Percentiles rank a stretch among this genome's conserved stretches.
These are phyloP conservation scores for Drosophila diplacantha DNA, from an alignment of 2,888 invertebrate species.

Conservation along the genomic window DNA sequence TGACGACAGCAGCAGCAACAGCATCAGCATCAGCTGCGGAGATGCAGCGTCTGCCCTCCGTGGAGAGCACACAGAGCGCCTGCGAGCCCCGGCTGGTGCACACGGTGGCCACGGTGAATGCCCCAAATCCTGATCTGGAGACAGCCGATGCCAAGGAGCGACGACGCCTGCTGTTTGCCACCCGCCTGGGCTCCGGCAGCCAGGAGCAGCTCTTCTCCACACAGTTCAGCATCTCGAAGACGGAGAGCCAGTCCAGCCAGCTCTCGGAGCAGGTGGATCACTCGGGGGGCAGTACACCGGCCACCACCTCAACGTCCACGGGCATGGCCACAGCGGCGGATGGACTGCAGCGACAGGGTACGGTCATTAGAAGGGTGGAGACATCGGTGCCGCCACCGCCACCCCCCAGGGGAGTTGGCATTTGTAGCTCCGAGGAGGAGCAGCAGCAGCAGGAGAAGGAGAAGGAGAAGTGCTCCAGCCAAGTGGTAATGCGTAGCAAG, in stretches of 20 bases:
- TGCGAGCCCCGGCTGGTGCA: slow-evolving; percentile 64
- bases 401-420: slow-evolving; percentile 32
- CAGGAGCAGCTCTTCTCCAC: slow-evolving; percentile 84
- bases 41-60: slow-evolving; percentile 71
- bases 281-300: slow-evolving; percentile 8
- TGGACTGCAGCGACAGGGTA: slow-evolving; percentile 72
- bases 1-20: too few species aligned
- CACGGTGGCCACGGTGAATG: slow-evolving; percentile 71
- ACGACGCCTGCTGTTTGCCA: slow-evolving; percentile 82
- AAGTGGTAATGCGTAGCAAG: slow-evolving; percentile 72
- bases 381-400: slow-evolving; percentile 40
- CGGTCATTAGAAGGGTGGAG: slow-evolving; percentile 73
- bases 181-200: slow-evolving; percentile 82
- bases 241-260: slow-evolving; percentile 82
- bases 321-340: slow-evolving; percentile 28
- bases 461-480: slow-evolving; percentile 13
- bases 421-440: slow-evolving; percentile 75
- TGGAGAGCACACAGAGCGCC: slow-evolving; percentile 67
- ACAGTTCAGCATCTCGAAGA: slow-evolving; percentile 82
- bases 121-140: slow-evolving; percentile 50
- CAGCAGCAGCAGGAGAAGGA: slow-evolving; percentile 27
- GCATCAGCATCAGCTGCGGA: slow-evolving; percentile 34
- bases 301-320: neutral
- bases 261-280: slow-evolving; percentile 79
- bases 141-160: slow-evolving; percentile 74